These are phyloP conservation scores for Dermatemys mawii DNA, from an alignment of 2,113 vertebrate genomes.

Conservation along the genomic window DNA sequence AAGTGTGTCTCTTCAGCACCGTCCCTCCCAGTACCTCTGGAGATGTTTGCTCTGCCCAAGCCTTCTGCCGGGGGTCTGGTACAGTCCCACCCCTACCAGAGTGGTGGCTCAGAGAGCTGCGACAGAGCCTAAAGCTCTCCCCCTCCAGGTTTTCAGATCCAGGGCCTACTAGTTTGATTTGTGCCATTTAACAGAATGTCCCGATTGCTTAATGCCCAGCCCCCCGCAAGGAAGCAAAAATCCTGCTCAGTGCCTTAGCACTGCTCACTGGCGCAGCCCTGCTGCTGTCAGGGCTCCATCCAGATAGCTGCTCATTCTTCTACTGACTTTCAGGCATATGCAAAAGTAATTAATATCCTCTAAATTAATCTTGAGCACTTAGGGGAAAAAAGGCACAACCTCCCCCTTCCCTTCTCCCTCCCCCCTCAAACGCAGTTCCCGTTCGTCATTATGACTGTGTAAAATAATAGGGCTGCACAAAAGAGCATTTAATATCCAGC, in stretches of 20 bases:
- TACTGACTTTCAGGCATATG: constrained; percentile 33
- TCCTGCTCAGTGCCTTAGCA: not conserved
- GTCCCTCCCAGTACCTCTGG: rapidly evolving
- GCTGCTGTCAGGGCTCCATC: not conserved
- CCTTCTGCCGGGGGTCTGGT: rapidly evolving
- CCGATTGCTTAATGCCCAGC: not conserved
- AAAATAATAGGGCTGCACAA: not conserved
- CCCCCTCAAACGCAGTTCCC: not conserved
- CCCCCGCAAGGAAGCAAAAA: not conserved
- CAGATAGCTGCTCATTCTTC: not conserved
- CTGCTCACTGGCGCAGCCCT: not conserved
- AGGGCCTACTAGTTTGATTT: not conserved
- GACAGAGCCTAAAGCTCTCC: not conserved
- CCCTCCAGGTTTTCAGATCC: not conserved
- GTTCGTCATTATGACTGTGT: not conserved
- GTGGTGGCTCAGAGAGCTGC: not conserved
- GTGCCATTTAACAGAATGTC: not conserved
- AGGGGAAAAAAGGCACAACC: constrained; percentile 14
- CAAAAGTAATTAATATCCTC: constrained; percentile 63
- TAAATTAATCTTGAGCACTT: constrained; percentile 54
- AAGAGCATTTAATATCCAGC: not conserved
- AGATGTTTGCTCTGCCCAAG: not conserved
- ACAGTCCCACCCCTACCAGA: not conserved
- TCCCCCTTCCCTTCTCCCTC: constrained; percentile 15
- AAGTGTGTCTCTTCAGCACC: not conserved